Evolutionary conservation across 2,797 vertebrate genomes (phyloP).

Genomic region (Dendrocincla fuliginosa): DNA sequence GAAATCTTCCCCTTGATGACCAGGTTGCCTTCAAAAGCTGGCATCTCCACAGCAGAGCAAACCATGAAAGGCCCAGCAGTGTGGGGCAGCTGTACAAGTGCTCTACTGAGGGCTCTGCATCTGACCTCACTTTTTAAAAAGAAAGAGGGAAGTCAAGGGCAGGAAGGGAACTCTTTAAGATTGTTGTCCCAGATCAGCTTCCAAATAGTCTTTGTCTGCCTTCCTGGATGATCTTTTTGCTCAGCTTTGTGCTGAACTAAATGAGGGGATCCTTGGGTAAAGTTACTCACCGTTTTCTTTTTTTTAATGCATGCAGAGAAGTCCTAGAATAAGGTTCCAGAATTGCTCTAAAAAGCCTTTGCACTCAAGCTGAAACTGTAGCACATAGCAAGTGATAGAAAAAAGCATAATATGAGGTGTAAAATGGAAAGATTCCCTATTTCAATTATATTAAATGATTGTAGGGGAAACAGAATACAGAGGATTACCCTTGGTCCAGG

Average conservation of each 20-base stretch:
- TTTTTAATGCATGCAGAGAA: not conserved
- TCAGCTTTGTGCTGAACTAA: not conserved
- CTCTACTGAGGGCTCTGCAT: not conserved
- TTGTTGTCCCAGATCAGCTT: not conserved
- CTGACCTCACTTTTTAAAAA: not conserved
- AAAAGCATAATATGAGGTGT: not conserved
- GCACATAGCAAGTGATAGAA: not conserved
- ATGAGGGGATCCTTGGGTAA: not conserved
- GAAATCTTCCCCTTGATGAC: not conserved
- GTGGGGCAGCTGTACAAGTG: not conserved
- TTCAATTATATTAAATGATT: not conserved
- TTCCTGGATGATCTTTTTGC: not conserved
- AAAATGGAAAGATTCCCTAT: not conserved
- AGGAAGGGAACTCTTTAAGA: not conserved
- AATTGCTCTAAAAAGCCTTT: not conserved
- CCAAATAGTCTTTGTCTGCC: not conserved
- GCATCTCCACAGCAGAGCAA: not conserved
- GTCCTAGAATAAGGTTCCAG: not conserved
- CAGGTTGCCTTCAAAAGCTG: not conserved
- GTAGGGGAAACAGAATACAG: not conserved
- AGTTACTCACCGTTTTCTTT: not conserved
- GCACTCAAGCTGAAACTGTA: not conserved
- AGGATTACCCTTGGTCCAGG: not conserved
- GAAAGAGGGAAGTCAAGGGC: not conserved
- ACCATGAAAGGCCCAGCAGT: not conserved